Percentiles rank a stretch among this genome's conserved stretches.
phyloP scores from a whole-genome alignment of 2,888 invertebrate species.

The Volucella bombylans region DNA sequence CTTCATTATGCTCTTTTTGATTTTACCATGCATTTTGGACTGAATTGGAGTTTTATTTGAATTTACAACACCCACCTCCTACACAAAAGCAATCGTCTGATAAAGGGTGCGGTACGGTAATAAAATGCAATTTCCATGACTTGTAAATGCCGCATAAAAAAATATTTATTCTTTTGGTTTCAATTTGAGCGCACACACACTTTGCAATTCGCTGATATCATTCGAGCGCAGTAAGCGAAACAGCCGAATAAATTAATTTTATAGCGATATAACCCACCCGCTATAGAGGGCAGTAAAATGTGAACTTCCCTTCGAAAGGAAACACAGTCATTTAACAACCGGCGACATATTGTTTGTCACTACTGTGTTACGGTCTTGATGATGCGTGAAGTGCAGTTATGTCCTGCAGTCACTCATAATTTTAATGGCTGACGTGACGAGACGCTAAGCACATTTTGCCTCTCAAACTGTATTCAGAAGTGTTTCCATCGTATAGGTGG shows the following conservation, averaged over 20 bases:
- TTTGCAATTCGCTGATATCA: constrained; percentile 21
- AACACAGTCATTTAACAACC: constrained; percentile 29
- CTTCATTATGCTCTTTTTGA: background rate
- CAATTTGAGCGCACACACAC: constrained; percentile 6
- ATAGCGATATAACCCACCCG: background rate
- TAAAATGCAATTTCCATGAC: constrained; percentile 22
- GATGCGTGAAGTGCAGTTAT: constrained; percentile 11
- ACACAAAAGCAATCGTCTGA: constrained; percentile 2
- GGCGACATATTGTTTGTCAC: constrained; percentile 31
- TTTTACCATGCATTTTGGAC: background rate
- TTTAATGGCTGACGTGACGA: background rate
- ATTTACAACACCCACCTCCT: background rate
- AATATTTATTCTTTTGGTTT: constrained; percentile 24
- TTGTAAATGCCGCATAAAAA: constrained; percentile 26
- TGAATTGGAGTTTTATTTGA: background rate
- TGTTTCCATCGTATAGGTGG: background rate
- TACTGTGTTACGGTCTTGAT: constrained; percentile 1
- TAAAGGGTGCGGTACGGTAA: constrained; percentile 21
- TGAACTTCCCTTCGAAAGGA: constrained; percentile 11
- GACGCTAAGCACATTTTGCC: background rate
- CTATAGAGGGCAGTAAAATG: constrained; percentile 3
- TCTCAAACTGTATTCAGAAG: background rate
- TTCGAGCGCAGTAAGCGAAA: constrained; percentile 23
- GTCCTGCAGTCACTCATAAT: background rate
- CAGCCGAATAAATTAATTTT: constrained; percentile 19